phyloP scores from a whole-genome alignment of 1,140 invertebrate species.

The Bilobella aurantiaca region DNA sequence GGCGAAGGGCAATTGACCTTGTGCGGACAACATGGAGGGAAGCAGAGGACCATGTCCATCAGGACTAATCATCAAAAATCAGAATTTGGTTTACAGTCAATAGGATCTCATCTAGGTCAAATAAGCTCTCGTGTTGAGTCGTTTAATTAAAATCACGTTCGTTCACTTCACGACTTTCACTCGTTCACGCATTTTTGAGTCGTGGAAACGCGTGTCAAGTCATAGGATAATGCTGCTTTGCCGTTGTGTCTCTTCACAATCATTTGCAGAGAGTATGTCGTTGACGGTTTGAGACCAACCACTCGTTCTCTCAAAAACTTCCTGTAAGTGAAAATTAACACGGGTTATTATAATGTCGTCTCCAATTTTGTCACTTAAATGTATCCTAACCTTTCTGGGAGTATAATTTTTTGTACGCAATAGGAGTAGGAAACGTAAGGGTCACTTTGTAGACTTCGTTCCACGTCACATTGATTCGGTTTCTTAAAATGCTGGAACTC shows the following conservation, averaged over 20 bases:
- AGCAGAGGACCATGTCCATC: slow-evolving; percentile 69
- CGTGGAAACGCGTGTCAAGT: slow-evolving; percentile 42
- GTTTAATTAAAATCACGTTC: too few relatives aligned
- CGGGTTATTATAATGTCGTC: too few relatives aligned
- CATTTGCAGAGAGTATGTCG: slow-evolving; percentile 42
- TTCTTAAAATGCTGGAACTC: slow-evolving; percentile 30
- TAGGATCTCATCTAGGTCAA: not conserved
- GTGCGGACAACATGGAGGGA: slow-evolving; percentile 80
- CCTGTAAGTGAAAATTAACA: slow-evolving; percentile 36
- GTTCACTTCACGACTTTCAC: too few relatives aligned
- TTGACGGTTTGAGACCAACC: slow-evolving; percentile 38
- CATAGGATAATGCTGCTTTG: slow-evolving; percentile 43
- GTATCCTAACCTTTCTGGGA: not conserved
- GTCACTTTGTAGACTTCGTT: slow-evolving; percentile 39
- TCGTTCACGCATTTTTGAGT: slow-evolving; percentile 8
- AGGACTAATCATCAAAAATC: slow-evolving; percentile 37
- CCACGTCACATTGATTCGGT: slow-evolving; percentile 43
- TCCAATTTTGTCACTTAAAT: not conserved
- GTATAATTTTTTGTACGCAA: slow-evolving; percentile 37
- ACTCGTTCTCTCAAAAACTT: slow-evolving; percentile 41
- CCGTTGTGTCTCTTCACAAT: slow-evolving; percentile 42
- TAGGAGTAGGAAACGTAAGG: slow-evolving; percentile 38
- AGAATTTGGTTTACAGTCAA: not conserved
- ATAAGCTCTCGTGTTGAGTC: too few relatives aligned
- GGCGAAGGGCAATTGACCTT: slow-evolving; percentile 68